phyloP scores from a whole-genome alignment of 2,113 vertebrate species.

The Arothron firmamentum region DNA sequence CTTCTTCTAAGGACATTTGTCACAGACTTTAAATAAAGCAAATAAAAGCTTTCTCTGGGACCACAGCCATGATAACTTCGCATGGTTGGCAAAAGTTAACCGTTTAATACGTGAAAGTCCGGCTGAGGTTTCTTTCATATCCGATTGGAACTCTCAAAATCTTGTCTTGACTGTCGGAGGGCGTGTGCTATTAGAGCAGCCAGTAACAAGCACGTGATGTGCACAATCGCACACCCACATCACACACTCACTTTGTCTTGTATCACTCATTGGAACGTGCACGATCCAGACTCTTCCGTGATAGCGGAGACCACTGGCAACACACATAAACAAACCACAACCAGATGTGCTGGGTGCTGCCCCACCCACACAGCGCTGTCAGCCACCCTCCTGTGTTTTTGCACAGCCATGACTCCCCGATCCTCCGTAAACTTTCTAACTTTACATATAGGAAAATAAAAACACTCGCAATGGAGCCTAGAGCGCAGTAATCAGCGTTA shows the following conservation, averaged over 20 bases:
- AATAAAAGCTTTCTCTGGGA: slow-evolving; percentile 5
- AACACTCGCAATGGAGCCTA: slow-evolving; percentile 6
- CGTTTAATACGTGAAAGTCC: background rate
- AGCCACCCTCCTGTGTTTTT: slow-evolving; percentile 52
- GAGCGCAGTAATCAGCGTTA: slow-evolving; percentile 20
- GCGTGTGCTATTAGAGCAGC: background rate
- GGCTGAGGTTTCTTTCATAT: background rate
- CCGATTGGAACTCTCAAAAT: background rate
- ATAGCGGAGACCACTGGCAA: slow-evolving; percentile 45
- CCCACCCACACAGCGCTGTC: slow-evolving; percentile 50
- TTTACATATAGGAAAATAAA: slow-evolving; percentile 17
- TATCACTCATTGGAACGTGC: slow-evolving; percentile 42
- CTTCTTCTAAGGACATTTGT: background rate
- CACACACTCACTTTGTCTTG: slow-evolving; percentile 38
- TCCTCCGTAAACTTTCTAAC: slow-evolving; percentile 31
- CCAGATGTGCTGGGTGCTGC: slow-evolving; percentile 59
- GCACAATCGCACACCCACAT: slow-evolving; percentile 27
- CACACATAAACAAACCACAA: slow-evolving; percentile 61
- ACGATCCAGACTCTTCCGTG: slow-evolving; percentile 30
- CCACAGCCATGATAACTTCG: slow-evolving; percentile 7
- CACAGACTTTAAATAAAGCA: background rate
- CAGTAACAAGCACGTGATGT: slow-evolving; percentile 3
- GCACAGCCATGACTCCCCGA: slow-evolving; percentile 54
- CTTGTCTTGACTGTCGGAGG: background rate
- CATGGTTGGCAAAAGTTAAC: background rate